phyloP scores from a whole-genome alignment of 2,797 vertebrate genomes.

The Benthosema pterotum region DNA sequence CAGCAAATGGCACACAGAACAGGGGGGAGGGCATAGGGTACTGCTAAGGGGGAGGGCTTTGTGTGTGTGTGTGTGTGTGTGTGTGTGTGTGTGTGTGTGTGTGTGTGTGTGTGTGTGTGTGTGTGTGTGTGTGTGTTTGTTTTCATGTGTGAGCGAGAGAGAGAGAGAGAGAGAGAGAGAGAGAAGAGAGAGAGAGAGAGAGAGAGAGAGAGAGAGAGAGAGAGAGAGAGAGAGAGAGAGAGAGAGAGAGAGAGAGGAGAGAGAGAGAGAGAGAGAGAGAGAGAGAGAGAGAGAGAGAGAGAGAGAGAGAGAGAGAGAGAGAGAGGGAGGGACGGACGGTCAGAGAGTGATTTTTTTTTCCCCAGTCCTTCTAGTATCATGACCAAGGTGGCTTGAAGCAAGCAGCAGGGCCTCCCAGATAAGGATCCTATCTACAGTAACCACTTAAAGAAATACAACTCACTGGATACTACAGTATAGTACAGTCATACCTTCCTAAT shows the following conservation, averaged over 20 bases:
- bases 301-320: slow-evolving; percentile 44
- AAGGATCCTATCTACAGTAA: slow-evolving; percentile 47
- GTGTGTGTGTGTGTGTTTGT: slow-evolving; percentile 62
- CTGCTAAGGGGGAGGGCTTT: slow-evolving; percentile 67
- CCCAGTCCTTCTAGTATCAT: slow-evolving; percentile 83
- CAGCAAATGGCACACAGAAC: slow-evolving; percentile 96
- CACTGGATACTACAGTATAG: slow-evolving; percentile 38
- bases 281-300: slow-evolving; percentile 50
- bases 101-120: slow-evolving; percentile 29
- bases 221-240: slow-evolving; percentile 51
- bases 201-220: slow-evolving; percentile 55
- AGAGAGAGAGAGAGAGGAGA: slow-evolving; percentile 41
- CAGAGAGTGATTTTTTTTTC: slow-evolving; percentile 82
- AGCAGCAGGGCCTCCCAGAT: too few species aligned
- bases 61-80: slow-evolving; percentile 38
- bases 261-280: slow-evolving; percentile 55
- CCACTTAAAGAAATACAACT: too few species aligned
- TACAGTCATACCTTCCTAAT: slow-evolving; percentile 36
- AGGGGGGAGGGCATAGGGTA: slow-evolving; percentile 86
- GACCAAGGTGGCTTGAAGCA: slow-evolving; percentile 70
- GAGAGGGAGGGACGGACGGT: too few species aligned
- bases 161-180: slow-evolving; percentile 44
- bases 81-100: slow-evolving; percentile 44
- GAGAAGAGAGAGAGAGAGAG: slow-evolving; percentile 44
- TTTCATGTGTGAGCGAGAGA: slow-evolving; percentile 61